A percentile compares a stretch with the other conserved stretches of the same genome.
Evolutionary conservation across 2,113 vertebrate genomes (phyloP).

Genomic region (Pelusios castaneus): DNA sequence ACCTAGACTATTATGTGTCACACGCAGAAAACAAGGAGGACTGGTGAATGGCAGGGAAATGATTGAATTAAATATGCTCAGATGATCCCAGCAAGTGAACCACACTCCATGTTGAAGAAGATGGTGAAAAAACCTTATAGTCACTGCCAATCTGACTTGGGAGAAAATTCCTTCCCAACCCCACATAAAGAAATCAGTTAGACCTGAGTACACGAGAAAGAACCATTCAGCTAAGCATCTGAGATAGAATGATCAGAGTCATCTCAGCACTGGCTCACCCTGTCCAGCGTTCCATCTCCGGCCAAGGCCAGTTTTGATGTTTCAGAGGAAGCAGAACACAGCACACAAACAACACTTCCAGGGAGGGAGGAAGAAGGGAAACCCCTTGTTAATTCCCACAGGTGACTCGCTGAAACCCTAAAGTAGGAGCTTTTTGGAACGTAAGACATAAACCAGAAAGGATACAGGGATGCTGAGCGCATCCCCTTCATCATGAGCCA

Average conservation of each 20-base stretch:
- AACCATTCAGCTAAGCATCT: not conserved
- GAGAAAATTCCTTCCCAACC: not conserved
- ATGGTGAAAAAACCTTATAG: not conserved
- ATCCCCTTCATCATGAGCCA: not conserved
- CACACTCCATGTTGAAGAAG: not conserved
- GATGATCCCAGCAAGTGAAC: not conserved
- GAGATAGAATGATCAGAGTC: not conserved
- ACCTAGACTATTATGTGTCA: not conserved
- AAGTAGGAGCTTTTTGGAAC: not conserved
- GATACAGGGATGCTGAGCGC: not conserved
- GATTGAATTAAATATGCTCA: not conserved
- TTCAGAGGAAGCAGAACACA: not conserved
- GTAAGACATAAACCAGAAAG: not conserved
- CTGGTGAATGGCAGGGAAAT: not conserved
- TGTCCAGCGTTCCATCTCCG: not conserved
- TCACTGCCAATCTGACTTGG: not conserved
- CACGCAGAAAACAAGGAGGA: not conserved
- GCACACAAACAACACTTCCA: no score
- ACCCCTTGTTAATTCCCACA: not conserved
- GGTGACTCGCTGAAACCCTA: not conserved
- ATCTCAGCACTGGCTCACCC: not conserved
- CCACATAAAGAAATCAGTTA: not conserved
- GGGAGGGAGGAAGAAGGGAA: no score
- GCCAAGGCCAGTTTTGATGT: not conserved
- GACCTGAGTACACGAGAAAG: not conserved